Base-by-base conservation (phyloP, 2,888 invertebrate genomes). In the Salpingus planirostris region DNA sequence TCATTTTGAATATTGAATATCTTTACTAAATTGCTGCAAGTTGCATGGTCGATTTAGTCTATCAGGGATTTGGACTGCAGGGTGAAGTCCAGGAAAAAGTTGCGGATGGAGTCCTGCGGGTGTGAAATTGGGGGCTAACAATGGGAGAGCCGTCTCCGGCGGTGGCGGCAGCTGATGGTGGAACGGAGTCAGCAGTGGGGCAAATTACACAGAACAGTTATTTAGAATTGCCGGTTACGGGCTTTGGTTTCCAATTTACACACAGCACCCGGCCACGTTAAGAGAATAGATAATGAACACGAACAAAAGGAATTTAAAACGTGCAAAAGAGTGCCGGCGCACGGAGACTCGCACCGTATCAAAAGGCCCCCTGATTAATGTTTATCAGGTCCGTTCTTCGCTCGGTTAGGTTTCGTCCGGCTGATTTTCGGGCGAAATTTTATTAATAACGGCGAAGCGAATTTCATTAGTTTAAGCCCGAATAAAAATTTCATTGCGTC, bases 221-320 rank as follows among this genome's bases (percentile, higher is more conserved):
- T 38, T 43, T 44, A 39, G 41, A 43, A 52, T 46, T 43, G 44
- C 36, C 32, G 39, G 40, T 43, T 47, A 40, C 41, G 44, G 46
- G 34, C 47, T 47, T 47, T 46, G 49, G 47, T 49, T 50, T 46
- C 46, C 46, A 50, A 49, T 50, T 49, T 50, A 42, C 49, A 43
- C 46, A 39, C 37, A 36, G 37, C 34, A 41, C 36, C 41, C 32
- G 44, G 42, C 43, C 42, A 49, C 49, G 49, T 39, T 43, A 25
- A 44, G 43, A 43, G 50, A 46, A 50, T 47, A 43, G 50, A 45
- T 49, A 52, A 52, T 52, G 49, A 50, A 40, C 37, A 31, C 26
- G 42, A 45, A 52, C 48, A 47, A 48, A 50, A 46, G 50, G 36
- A 50, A 49, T 46, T 47, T 42, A 50, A 47, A 43, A 36, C 28